phyloP scores from a whole-genome alignment of 2,113 vertebrate genomes.

The Tympanuchus pallidicinctus region DNA sequence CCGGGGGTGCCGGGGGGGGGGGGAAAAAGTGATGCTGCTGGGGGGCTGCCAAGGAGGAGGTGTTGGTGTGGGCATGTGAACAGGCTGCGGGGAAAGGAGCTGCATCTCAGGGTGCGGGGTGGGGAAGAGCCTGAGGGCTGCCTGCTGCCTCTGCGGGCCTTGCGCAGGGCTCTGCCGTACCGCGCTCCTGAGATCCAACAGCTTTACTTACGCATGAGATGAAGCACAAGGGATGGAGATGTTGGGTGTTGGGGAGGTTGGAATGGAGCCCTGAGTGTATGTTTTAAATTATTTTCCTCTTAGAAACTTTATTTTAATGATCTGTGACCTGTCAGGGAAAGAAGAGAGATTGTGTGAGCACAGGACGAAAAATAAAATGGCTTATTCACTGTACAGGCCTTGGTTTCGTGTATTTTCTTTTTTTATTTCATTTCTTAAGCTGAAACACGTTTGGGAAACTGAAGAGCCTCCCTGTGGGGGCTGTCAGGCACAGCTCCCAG shows the following conservation, averaged over 20 bases:
- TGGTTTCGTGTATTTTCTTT: not conserved
- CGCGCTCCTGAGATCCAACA: not conserved
- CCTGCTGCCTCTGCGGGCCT: no score
- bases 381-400: conserved; percentile 74
- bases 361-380: conserved; percentile 81
- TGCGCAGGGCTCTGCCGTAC: not conserved
- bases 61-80: rapidly evolving
- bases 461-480: not conserved
- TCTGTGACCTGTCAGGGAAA: conserved; percentile 80
- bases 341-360: conserved; percentile 80
- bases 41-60: not conserved
- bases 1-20: not conserved
- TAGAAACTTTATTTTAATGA: conserved; percentile 79
- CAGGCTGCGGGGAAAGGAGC: not conserved
- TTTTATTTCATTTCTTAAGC: not conserved
- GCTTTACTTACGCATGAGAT: not conserved
- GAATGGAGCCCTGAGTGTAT: conserved; percentile 56
- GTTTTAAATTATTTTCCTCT: conserved; percentile 70
- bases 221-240: conserved; percentile 63
- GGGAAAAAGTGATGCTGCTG: not conserved
- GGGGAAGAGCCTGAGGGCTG: not conserved
- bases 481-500: not conserved
- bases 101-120: not conserved
- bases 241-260: conserved; percentile 44
- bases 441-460: not conserved